Evolutionary conservation across 2,888 invertebrate genomes (phyloP).

Genomic region (Dryomyza anilis): DNA sequence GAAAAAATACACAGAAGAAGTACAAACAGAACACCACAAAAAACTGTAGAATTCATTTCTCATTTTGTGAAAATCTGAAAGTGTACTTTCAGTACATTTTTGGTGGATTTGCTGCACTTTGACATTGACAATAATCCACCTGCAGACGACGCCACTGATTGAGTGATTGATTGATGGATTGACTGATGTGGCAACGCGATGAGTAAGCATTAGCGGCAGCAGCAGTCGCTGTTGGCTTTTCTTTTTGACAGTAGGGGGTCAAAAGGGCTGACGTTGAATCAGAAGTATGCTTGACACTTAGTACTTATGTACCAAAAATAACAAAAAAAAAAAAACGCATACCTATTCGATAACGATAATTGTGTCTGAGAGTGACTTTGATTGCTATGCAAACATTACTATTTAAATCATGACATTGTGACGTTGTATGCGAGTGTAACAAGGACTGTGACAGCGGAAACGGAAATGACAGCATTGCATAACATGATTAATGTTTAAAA

Average conservation of each 20-base stretch:
- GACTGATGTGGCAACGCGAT: not conserved
- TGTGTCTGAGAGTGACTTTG: slow-evolving; percentile 15
- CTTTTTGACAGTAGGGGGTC: no score
- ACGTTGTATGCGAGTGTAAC: not conserved
- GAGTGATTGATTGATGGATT: not conserved
- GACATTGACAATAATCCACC: slow-evolving; percentile 12
- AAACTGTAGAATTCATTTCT: slow-evolving; percentile 13
- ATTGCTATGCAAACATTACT: slow-evolving; percentile 9
- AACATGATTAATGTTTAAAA: slow-evolving; percentile 3
- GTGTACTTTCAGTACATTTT: no score
- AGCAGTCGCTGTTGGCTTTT: not conserved
- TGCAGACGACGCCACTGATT: slow-evolving; percentile 15
- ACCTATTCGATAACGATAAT: no score
- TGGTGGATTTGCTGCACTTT: not conserved
- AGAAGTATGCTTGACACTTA: no score
- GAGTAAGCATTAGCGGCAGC: not conserved
- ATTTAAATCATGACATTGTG: slow-evolving; percentile 9
- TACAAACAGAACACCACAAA: not conserved
- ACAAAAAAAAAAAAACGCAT: no score
- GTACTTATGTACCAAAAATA: no score
- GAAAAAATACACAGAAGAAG: no score
- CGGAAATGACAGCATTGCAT: not conserved
- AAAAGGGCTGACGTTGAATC: no score
- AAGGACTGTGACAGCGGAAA: not conserved
- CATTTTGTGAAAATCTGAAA: slow-evolving; percentile 15